Evolutionary conservation across 2,888 invertebrate genomes (phyloP).

Genomic region (Melanotus villosus): DNA sequence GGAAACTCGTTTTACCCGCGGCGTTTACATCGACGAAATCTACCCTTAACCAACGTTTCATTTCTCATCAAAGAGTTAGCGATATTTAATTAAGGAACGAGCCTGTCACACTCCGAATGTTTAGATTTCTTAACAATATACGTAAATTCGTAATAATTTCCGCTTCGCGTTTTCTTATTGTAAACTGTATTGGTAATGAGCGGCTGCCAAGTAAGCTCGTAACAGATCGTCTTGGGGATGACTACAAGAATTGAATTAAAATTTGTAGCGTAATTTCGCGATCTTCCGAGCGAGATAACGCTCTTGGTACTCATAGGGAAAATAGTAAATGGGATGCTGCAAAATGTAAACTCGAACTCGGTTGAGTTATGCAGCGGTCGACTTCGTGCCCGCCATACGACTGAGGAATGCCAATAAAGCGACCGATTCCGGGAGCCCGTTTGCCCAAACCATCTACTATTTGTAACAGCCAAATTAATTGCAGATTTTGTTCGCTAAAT

Average conservation of each 20-base stretch:
- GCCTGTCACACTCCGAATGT: conserved; percentile 25
- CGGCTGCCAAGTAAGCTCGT: conserved; percentile 1
- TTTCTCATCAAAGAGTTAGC: conserved; percentile 32
- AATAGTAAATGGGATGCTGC: conserved; percentile 18
- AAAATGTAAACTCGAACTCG: conserved; percentile 36
- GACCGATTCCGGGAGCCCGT: conserved; percentile 22
- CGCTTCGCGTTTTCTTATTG: conserved; percentile 8
- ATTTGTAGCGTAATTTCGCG: conserved; percentile 28
- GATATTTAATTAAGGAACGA: conserved; percentile 35
- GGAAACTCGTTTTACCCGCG: too few relatives aligned
- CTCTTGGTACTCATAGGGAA: conserved; percentile 16
- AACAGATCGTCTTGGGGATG: conserved; percentile 2
- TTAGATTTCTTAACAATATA: conserved; percentile 37
- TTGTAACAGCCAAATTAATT: conserved; percentile 40
- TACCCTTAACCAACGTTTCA: conserved; percentile 17
- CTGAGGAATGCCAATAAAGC: conserved; percentile 44
- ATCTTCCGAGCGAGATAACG: conserved; percentile 17
- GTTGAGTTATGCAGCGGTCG: conserved; percentile 43
- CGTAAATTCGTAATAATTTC: conserved; percentile 26
- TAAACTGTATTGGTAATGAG: neutral
- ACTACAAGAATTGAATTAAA: conserved; percentile 31
- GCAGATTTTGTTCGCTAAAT: conserved; percentile 29
- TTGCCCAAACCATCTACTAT: conserved; percentile 3
- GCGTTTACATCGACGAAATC: conserved; percentile 22
- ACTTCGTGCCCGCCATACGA: conserved; percentile 29